Evolutionary conservation across 2,113 vertebrate species (phyloP).

Genomic region (Passer montanus): DNA sequence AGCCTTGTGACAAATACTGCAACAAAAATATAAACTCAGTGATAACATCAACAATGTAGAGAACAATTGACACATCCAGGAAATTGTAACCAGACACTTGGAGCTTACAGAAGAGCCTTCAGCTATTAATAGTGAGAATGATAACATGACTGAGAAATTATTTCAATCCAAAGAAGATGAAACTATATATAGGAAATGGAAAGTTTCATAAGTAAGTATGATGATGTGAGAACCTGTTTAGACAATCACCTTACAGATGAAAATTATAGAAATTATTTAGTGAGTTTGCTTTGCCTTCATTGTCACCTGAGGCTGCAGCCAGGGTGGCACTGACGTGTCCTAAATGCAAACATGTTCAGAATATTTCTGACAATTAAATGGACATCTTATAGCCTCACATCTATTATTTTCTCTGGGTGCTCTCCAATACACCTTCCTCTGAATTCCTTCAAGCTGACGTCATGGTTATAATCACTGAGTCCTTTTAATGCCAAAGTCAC

Average conservation of each 20-base stretch:
- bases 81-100: background rate
- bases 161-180: background rate
- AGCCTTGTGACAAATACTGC: slow-evolving; percentile 20
- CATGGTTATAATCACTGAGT: background rate
- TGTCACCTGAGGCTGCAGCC: background rate
- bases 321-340: background rate
- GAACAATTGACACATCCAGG: background rate
- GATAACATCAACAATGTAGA: background rate
- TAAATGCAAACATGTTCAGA: background rate
- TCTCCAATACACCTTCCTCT: background rate
- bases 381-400: rapidly evolving
- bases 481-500: background rate
- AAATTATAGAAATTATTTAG: background rate
- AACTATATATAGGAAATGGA: background rate
- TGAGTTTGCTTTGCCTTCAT: background rate
- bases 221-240: background rate
- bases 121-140: background rate
- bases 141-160: background rate
- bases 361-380: background rate
- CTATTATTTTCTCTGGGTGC: background rate
- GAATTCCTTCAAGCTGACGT: background rate
- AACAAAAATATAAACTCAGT: background rate
- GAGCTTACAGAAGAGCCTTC: background rate
- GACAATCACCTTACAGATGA: background rate
- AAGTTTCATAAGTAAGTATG: background rate